Evolutionary conservation across 1,140 invertebrate species (phyloP).

Genomic region (Drosophila obscura): DNA sequence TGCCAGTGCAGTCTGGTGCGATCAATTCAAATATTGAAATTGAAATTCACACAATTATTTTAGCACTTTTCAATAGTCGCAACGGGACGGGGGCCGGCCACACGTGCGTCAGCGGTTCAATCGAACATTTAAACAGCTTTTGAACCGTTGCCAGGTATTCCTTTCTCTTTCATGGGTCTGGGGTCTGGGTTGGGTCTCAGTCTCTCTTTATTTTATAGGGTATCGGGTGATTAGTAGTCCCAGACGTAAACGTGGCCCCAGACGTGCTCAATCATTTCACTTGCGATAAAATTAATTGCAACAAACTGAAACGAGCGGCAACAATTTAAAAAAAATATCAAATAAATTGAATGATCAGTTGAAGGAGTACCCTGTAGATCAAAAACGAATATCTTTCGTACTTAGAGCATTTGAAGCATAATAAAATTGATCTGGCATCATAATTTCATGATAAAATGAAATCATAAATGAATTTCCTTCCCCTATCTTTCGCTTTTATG

Average conservation of each 20-base stretch:
- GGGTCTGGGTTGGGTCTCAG: background rate
- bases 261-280: constrained; percentile 71
- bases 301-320: constrained; percentile 31
- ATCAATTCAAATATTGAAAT: constrained; percentile 55
- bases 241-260: constrained; percentile 53
- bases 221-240: constrained; percentile 46
- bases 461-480: too few species aligned
- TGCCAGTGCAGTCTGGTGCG: constrained; percentile 26
- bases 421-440: too few species aligned
- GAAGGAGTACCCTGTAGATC: constrained; percentile 8
- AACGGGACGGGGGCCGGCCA: background rate
- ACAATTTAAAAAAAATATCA: constrained; percentile 30
- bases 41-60: constrained; percentile 52
- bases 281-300: constrained; percentile 63
- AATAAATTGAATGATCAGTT: constrained; percentile 4
- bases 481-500: too few species aligned
- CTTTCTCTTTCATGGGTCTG: constrained; percentile 33
- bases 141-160: constrained; percentile 50
- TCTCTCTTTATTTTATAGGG: constrained; percentile 28
- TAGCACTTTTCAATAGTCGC: constrained; percentile 49
- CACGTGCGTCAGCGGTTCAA: constrained; percentile 40
- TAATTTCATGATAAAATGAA: too few species aligned
- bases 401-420: background rate
- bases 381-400: background rate
- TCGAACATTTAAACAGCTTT: constrained; percentile 13